Evolutionary conservation across 2,113 vertebrate species (phyloP), one percentile per base, ranked within the genome.

Genomic region (Pygoscelis adeliae): DNA sequence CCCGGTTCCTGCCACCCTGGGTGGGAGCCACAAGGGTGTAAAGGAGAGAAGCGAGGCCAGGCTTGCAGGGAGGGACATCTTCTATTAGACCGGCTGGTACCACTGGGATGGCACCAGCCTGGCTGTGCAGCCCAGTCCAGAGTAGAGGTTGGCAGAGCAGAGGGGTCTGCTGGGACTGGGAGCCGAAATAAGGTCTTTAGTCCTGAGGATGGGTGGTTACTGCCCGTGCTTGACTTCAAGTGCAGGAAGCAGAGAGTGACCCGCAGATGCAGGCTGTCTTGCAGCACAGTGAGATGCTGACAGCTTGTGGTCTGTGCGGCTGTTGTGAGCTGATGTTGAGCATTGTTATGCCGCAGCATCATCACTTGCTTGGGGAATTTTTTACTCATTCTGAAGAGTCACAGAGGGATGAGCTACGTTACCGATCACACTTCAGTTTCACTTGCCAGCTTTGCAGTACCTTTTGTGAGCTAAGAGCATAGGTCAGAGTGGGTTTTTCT

Each of bases 271-370:
- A 22, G 44, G n/a, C 29, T 22, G 44, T 15, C 55, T 26, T 9
- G 21, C 26, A 14, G 50, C 53, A 32, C 44, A 40, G 36, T 2
- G 4, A 42, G 81, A 29, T 1, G 1, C 44, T 50, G 47, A 5
- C 46, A 62, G 56, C 25, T 11, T 52, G 56, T 15, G 36, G 56
- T 52, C 38, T 29, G 56, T 0, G 9, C 0, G 7, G 44, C 55
- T 38, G n/a, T 38, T 21, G 22, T 3, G n/a, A 40, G 12, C 13
- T 9, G 18, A 11, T 26, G 19, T 7, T 25, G 38, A 73, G 82
- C 10, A 1, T 5, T 20, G 13, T 26, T 10, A 10, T 7, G 7
- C n/a, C 2, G 2, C 70, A 34, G 34, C 70, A 11, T 8, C 34
- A 11, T 17, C 27, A 14, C 63, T 30, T 5, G 5, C 21, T 42